A percentile compares a stretch with the other conserved stretches of the same genome.
Conservation (phyloP, 30 jellyfish, hydroid and myxozoan genomes). For the Hydractinia symbiolongicarpus region DNA sequence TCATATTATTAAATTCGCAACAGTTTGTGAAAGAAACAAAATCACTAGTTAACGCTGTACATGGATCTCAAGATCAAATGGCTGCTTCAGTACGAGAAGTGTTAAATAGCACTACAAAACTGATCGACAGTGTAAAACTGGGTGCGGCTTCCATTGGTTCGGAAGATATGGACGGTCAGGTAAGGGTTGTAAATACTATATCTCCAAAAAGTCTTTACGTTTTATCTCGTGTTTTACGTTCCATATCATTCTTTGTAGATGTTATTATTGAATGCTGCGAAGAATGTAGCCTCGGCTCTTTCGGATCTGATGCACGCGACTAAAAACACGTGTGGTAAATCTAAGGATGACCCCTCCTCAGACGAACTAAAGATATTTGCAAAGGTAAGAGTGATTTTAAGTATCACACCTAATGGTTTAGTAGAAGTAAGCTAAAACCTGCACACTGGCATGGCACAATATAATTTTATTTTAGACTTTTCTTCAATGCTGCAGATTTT, state of each 20-base stretch:
- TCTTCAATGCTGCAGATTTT: too few relatives aligned
- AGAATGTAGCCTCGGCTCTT: slow-evolving; percentile 78
- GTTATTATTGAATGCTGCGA: slow-evolving; percentile 80
- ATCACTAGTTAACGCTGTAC: slow-evolving; percentile 62
- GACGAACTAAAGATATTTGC: slow-evolving; percentile 65
- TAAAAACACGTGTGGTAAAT: slow-evolving; percentile 61
- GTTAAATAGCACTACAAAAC: slow-evolving; percentile 47
- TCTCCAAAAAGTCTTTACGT: too few relatives aligned
- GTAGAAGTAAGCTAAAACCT: too few relatives aligned
- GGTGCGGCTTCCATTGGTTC: slow-evolving; percentile 90
- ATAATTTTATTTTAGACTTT: too few relatives aligned
- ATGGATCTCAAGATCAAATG: slow-evolving; percentile 69
- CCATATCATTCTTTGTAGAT: slow-evolving; percentile 32
- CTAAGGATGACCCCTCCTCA: slow-evolving; percentile 50
- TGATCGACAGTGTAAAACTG: slow-evolving; percentile 57
- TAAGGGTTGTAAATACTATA: neutral
- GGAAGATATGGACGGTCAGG: slow-evolving; percentile 91
- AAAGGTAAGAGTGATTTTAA: slow-evolving; percentile 36
- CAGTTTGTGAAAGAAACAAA: slow-evolving; percentile 68
- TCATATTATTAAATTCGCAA: slow-evolving; percentile 40
- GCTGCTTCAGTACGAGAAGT: slow-evolving; percentile 79
- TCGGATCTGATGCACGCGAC: slow-evolving; percentile 67
- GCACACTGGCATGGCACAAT: too few relatives aligned
- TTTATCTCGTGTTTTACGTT: too few relatives aligned
- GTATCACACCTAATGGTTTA: too few relatives aligned